phyloP scores from a whole-genome alignment of 2,888 invertebrate genomes.

The Helicoverpa assulta region DNA sequence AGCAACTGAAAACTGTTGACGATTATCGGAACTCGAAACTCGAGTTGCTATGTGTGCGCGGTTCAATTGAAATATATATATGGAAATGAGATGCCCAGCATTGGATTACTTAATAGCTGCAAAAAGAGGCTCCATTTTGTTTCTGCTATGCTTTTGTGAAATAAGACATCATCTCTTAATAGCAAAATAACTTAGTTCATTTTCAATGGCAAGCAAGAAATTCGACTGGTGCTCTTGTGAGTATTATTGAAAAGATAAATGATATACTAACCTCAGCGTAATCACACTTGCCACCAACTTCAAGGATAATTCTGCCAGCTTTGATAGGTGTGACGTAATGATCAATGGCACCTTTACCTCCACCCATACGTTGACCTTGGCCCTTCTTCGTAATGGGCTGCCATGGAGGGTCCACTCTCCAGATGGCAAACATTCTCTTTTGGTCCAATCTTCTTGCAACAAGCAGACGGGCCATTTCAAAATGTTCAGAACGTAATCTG shows the following conservation, averaged over 20 bases:
- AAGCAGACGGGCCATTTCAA: conserved; percentile 96
- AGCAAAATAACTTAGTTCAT: too few species aligned
- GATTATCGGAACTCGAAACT: too few species aligned
- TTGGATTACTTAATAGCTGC: too few species aligned
- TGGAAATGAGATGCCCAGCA: too few species aligned
- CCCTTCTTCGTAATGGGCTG: conserved; percentile 97
- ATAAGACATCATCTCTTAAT: too few species aligned
- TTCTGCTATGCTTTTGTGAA: too few species aligned
- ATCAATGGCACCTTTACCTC: conserved; percentile 98
- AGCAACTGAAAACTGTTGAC: too few species aligned
- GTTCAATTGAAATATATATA: too few species aligned
- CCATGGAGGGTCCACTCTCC: conserved; percentile 99
- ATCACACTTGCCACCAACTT: conserved; percentile 97
- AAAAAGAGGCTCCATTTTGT: too few species aligned
- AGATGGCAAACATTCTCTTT: conserved; percentile 97
- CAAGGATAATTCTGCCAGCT: conserved; percentile 97
- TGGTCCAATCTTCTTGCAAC: conserved; percentile 95
- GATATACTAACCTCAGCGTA: conserved; percentile 93
- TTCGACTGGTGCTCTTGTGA: too few species aligned
- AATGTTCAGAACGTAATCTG: conserved; percentile 94
- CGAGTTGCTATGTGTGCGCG: too few species aligned
- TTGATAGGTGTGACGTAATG: conserved; percentile 98
- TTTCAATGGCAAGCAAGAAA: too few species aligned
- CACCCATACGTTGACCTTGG: conserved; percentile 97
- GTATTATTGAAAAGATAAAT: neutral